Evolutionary conservation across 2,113 vertebrate genomes (phyloP), one percentile per base, ranked within the genome.

Genomic region (Cygnus buccinator): DNA sequence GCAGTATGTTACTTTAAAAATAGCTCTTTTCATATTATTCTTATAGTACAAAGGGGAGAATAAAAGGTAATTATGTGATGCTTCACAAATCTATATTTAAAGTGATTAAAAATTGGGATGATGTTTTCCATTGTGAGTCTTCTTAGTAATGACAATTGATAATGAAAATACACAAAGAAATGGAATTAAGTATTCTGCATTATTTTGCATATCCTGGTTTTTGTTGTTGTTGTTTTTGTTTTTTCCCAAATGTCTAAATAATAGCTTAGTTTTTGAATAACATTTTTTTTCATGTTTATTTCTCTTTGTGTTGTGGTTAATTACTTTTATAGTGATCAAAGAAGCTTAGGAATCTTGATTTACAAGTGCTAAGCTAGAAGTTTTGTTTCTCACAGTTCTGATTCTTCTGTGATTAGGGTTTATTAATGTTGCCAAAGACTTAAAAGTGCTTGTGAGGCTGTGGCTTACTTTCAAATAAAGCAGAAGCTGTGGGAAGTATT

Each of bases 71-170:
- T 96, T 91, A 84, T 78, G 46, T 80, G 88, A 90, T 67, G 59
- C 29, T 84, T 83, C 85, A 77, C 37, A 92, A 52, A 93, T 92
- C 52, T 92, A 46, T 74, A 63, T 91, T 87, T 96, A 83, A 95
- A 91, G 41, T 87, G 67, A 93, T 86, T 95, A 90, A 92, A 94
- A 93, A 77, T 67, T 81, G 65, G 41, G 55, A 81, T 71, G 76
- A 78, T 78, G 10, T 21, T 83, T 95, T 46, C 39, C 21, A 77
- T 62, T 80, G 63, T 88, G 81, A 94, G 15, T 91, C 59, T 62
- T 94, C 84, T 83, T 82, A 88, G 82, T 63, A 80, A 94, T 37
- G 50, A 83, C 50, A 83, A 50, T 29, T 12, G 12, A 67, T 90
- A 89, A 92, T 52, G 88, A 94, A 95, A 91, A 80, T 63, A 55